A percentile compares a stretch with the other conserved stretches of the same genome.
Evolutionary conservation across 2,113 vertebrate species (phyloP).

Genomic region (Leiothrix lutea): DNA sequence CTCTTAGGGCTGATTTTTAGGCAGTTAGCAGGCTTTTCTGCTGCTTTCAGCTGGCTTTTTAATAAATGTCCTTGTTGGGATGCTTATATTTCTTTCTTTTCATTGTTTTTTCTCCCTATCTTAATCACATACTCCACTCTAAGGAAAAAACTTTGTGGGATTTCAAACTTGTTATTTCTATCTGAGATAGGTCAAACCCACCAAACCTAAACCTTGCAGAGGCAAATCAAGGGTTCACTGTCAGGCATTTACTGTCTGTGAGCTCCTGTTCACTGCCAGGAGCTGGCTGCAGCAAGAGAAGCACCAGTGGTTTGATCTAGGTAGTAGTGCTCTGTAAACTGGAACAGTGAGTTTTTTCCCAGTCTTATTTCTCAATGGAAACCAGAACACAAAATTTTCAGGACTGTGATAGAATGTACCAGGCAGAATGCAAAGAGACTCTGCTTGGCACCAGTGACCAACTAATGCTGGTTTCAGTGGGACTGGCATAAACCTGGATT

Average conservation of each 20-base stretch:
- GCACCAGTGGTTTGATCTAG: neutral
- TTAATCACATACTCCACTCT: neutral
- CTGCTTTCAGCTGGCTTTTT: neutral
- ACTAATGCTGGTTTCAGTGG: neutral
- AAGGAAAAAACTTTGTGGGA: neutral
- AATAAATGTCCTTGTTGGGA: neutral
- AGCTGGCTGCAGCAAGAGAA: neutral
- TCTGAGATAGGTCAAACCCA: neutral
- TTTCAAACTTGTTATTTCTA: neutral
- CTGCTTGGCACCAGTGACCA: neutral
- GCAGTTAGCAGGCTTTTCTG: neutral
- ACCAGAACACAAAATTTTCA: fast-evolving
- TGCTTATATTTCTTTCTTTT: neutral
- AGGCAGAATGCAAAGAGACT: neutral
- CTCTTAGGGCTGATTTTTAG: neutral
- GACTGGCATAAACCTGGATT: neutral
- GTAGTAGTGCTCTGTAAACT: neutral
- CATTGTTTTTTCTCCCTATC: fast-evolving
- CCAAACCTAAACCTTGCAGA: neutral
- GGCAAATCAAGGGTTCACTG: neutral
- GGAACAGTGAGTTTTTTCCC: neutral
- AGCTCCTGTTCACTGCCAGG: neutral
- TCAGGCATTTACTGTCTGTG: neutral
- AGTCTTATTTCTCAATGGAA: neutral
- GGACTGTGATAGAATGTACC: neutral